Base-by-base conservation (phyloP, 2,888 invertebrate genomes). In the Autographa pulchrina region DNA sequence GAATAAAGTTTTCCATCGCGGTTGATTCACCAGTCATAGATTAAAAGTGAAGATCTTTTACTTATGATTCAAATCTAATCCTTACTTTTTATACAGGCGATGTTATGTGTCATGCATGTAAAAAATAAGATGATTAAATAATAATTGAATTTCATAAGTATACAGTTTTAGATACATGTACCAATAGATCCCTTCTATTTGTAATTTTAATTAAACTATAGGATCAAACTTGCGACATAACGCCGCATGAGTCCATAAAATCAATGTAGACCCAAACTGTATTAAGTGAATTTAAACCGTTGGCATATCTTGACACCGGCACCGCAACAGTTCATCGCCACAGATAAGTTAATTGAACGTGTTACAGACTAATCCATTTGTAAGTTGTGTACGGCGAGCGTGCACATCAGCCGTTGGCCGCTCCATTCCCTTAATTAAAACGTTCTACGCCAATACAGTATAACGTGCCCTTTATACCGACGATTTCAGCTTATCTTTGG, bases 361-460 rank as follows among this genome's bases (percentile, higher is more conserved):
- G 88, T 88, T 84, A 85, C 88, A 90, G 89, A 91, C 92, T 92
- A 94, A 94, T 94, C 94, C 93, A 94, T 94, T 94, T 94, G 93
- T 89, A 87, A 89, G 86, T 87, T 84, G 78, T 85, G 69, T 83
- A 83, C 83, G 76, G 72, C 76, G 79, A 81, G 79, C 84, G 84
- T 78, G 86, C 86, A 82, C 84, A 81, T 81, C 80, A 81, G 78
- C 78, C 86, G 83, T 83, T 84, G 81, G 77, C 63, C 77, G 86
- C 75, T 86, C 92, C 94, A 94, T 93, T 93, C 89, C 88, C 92
- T 93, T 95, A 94, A 95, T 95, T 94, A 94, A 94, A 93, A 89
- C 89, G 89, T 89, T 88, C 86, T 80, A 78, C 85, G 82, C 81
- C 85, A 85, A 84, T 86, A 84, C 74, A 86, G 80, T 82, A 81